phyloP scores from a whole-genome alignment of 2,797 vertebrate species.

The Esox lucius region DNA sequence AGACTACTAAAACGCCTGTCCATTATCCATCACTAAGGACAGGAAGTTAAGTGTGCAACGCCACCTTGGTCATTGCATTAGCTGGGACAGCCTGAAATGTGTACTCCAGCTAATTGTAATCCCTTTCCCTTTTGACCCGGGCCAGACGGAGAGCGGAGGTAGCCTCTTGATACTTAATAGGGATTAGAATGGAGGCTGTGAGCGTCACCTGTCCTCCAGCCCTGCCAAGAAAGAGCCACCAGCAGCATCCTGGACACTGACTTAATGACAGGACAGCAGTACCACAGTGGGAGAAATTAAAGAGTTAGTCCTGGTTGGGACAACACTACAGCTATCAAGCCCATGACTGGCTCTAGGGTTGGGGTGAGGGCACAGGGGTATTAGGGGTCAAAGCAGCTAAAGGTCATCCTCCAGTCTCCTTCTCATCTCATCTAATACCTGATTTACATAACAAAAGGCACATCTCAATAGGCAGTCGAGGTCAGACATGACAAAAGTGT shows the following conservation, averaged over 20 bases:
- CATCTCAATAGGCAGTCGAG: too few species aligned
- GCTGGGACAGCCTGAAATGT: conserved; percentile 49
- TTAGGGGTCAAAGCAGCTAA: too few species aligned
- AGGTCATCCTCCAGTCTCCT: too few species aligned
- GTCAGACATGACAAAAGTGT: too few species aligned
- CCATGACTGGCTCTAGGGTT: background rate
- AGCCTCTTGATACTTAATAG: conserved; percentile 56
- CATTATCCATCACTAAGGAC: conserved; percentile 46
- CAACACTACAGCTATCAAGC: too few species aligned
- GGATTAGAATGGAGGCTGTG: conserved; percentile 58
- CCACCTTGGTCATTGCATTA: conserved; percentile 37
- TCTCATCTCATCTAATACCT: too few species aligned
- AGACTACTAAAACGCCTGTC: background rate
- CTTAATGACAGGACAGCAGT: conserved; percentile 38
- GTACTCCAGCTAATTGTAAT: conserved; percentile 60
- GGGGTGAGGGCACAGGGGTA: too few species aligned
- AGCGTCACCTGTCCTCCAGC: conserved; percentile 61
- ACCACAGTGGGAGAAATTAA: conserved; percentile 38
- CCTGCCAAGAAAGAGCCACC: conserved; percentile 39
- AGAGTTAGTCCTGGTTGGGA: conserved; percentile 23
- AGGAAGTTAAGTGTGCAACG: conserved; percentile 45
- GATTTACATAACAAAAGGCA: too few species aligned
- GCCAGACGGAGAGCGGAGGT: conserved; percentile 64
- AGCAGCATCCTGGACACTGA: background rate
- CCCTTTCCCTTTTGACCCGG: conserved; percentile 65